Evolutionary conservation across 2,797 vertebrate genomes (phyloP).

Genomic region (Bovichtus diacanthus): DNA sequence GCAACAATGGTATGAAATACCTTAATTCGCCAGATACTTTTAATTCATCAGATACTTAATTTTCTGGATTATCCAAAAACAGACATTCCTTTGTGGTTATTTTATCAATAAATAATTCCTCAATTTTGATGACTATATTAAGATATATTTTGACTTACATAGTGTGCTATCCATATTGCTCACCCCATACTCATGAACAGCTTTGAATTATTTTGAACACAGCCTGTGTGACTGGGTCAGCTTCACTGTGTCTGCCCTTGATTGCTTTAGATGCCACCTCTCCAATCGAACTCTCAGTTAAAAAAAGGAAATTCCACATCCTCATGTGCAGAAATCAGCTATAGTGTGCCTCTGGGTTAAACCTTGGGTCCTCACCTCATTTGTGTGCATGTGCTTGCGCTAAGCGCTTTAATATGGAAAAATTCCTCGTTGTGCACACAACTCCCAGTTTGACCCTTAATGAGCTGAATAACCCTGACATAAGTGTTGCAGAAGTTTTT

Average conservation of each 20-base stretch:
- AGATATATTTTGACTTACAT: background rate
- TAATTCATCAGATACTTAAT: no score
- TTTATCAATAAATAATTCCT: background rate
- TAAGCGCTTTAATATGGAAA: background rate
- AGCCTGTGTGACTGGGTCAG: background rate
- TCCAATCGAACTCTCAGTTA: background rate
- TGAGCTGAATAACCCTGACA: background rate
- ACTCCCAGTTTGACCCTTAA: background rate
- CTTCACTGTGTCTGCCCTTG: background rate
- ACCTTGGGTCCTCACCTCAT: background rate
- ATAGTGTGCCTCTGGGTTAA: slow-evolving; percentile 5
- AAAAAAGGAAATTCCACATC: background rate
- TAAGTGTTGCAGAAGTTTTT: background rate
- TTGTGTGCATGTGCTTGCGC: background rate
- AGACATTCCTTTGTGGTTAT: background rate
- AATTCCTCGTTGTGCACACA: no score
- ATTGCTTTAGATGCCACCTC: background rate
- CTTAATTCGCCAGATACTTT: background rate
- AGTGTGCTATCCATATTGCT: background rate
- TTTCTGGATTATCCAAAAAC: background rate
- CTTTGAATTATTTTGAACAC: background rate
- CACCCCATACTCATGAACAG: background rate
- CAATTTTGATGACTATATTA: background rate
- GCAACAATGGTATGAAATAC: background rate
- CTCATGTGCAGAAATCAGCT: background rate